Base-by-base conservation (phyloP, 2,888 invertebrate genomes). In the Strigamia maritima region DNA sequence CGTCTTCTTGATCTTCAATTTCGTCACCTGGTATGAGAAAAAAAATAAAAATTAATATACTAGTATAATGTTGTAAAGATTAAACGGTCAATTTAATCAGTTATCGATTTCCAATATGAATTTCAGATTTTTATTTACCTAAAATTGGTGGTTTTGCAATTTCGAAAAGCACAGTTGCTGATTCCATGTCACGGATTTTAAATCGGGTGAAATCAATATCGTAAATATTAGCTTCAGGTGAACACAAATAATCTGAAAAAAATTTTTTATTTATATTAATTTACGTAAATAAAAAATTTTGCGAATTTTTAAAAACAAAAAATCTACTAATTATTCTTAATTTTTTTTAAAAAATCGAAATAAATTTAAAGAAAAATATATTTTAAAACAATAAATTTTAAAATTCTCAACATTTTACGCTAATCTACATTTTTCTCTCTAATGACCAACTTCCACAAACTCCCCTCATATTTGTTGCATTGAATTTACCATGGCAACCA, bases 121-220 rank as follows among this genome's bases (percentile, higher is more conserved):
- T 19, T 40, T 26, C 4, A 14, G 38, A 40, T 40, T 76, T 54
- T 40, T 65, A 75, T 54, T 31, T 26, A 79, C 79, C 82, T 78
- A 82, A 94, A 12, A 81, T 80, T 0, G 84, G 81, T 2, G 85
- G 96, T 86, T 97, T 97, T 14, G 96, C 95, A 81, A 98, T 97
- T 89, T 97, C 98, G 88, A 97, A 98, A 80, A 98, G 89, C 78
- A 95, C 92, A 38, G 92, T 93, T 65, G 92, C 93, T 80, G 92
- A 92, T 84, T 94, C 94, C 85, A 96, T 88, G 86, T 98, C 97
- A 81, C 98, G 90, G 82, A 98, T 95, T 89, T 97, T 96, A 87
- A 98, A 98, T 81, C 96, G 90, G 24, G 97, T 97, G 88, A 98
- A 98, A 88, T 98, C 98, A 86, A 98, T 98, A 85, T 97, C 96